Conservation (phyloP, 2,888 invertebrate genomes). For the Cybosia mesomella region DNA sequence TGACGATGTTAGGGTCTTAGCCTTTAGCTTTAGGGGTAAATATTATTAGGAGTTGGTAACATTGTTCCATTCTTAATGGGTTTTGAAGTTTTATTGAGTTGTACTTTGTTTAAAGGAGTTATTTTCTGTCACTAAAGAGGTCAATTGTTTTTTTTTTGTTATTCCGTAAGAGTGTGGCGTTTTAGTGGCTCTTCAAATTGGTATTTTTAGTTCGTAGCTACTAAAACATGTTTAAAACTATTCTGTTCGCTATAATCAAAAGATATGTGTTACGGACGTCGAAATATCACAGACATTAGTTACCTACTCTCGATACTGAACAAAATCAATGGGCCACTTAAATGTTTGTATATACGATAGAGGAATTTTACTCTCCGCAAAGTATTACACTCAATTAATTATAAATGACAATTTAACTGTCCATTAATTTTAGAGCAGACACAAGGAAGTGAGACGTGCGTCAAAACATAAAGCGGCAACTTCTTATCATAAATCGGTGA, state of each 20-base stretch:
- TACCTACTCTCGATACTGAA: too few relatives aligned
- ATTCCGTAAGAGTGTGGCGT: slow-evolving; percentile 18
- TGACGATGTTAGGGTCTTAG: neutral
- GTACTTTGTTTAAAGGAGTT: slow-evolving; percentile 33
- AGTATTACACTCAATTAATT: slow-evolving; percentile 15
- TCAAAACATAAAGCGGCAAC: slow-evolving; percentile 51
- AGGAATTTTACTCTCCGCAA: neutral
- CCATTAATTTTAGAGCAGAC: slow-evolving; percentile 40
- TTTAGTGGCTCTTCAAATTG: slow-evolving; percentile 23
- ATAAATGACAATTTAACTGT: slow-evolving; percentile 21
- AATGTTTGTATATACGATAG: neutral
- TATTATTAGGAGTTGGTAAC: neutral
- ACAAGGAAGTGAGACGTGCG: slow-evolving; percentile 49
- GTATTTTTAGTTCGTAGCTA: neutral
- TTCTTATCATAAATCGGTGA: slow-evolving; percentile 62
- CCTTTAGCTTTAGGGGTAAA: neutral
- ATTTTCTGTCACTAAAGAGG: slow-evolving; percentile 33
- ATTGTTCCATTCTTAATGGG: slow-evolving; percentile 29
- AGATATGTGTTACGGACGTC: neutral
- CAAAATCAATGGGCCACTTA: neutral
- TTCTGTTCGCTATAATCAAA: neutral
- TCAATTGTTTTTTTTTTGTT: slow-evolving; percentile 28
- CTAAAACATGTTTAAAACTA: neutral
- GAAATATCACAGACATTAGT: neutral
- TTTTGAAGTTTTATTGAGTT: slow-evolving; percentile 38